Evolutionary conservation across 2,797 vertebrate species (phyloP), one percentile per base, ranked within the genome.

Genomic region (Poeciliopsis presidionis): DNA sequence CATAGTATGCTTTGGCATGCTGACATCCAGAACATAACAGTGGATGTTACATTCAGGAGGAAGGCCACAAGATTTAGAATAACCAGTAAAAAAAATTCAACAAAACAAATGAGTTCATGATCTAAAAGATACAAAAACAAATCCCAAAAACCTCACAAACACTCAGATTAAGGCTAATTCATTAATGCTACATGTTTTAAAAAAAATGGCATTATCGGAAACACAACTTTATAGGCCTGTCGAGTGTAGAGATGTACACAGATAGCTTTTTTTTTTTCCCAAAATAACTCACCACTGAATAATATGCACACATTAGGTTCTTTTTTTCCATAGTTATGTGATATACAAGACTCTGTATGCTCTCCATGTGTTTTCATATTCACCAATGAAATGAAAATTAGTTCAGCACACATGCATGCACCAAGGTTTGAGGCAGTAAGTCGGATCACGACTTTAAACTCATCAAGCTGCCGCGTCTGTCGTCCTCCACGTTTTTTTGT

Each of bases 1-100:
- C 95, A 96, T 96, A 96, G 96, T 94, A 95, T 95, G 96, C 95
- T 96, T 96, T 96, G 96, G 96, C 96, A 96, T 96, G 96, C 95
- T 95, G 94, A 96, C 95, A 94, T 96, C 96, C 95, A 93, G 95
- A 96, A 96, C 91, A 94, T 95, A 96, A 96, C 94, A 87, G 86
- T 92, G 91, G 94, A 95, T 95, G 95, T 96, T 96, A 96, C 95
- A 96, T 96, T 96, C 96, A 95, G 94, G 95, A 95, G 93, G 91
- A 96, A 96, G 96, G 96, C 96, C 96, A 96, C 96, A 89, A 94
- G 94, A 95, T 93, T 95, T 94, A 85, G 89, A 94, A 93, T 92
- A 72, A 94, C 90, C 89, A 93, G 88, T 89, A 87, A 84, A 59
- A 59, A 14, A 57, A 57, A 28, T 55, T 4, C 74, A 74, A 89